Evolutionary conservation across 2,888 invertebrate genomes (phyloP).

Genomic region (Trichacis sp.): DNA sequence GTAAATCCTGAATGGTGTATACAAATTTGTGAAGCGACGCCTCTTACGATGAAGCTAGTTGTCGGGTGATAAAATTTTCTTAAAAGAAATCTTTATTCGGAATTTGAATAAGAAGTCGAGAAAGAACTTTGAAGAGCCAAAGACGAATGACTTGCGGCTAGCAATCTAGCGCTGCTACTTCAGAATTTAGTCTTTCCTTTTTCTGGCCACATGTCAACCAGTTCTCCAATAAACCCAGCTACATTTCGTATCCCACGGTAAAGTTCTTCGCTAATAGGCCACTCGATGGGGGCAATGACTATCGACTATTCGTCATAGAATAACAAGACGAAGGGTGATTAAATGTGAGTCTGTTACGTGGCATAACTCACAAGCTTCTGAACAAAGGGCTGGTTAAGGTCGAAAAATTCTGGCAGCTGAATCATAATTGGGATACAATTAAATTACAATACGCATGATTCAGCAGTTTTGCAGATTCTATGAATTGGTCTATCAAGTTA

Average conservation of each 20-base stretch:
- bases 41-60: constrained; percentile 60
- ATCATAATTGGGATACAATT: background rate
- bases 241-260: constrained; percentile 50
- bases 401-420: constrained; percentile 8
- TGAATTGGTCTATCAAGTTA: background rate
- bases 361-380: constrained; percentile 6
- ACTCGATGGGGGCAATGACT: constrained; percentile 45
- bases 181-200: constrained; percentile 46
- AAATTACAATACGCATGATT: background rate
- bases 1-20: constrained; percentile 58
- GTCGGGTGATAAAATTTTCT: constrained; percentile 53
- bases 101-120: constrained; percentile 47
- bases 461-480: background rate
- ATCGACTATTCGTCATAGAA: constrained; percentile 44
- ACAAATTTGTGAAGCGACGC: constrained; percentile 25
- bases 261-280: constrained; percentile 61
- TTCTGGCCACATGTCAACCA: constrained; percentile 23
- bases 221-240: constrained; percentile 33
- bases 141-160: constrained; percentile 59
- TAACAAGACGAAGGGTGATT: constrained; percentile 39
- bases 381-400: constrained; percentile 29
- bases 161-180: constrained; percentile 54
- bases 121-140: constrained; percentile 48
- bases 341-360: constrained; percentile 30
- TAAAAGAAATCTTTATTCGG: constrained; percentile 53